These are phyloP conservation scores for Acanthochromis polyacanthus DNA, from an alignment of 2,113 vertebrate genomes.

Conservation along the genomic window DNA sequence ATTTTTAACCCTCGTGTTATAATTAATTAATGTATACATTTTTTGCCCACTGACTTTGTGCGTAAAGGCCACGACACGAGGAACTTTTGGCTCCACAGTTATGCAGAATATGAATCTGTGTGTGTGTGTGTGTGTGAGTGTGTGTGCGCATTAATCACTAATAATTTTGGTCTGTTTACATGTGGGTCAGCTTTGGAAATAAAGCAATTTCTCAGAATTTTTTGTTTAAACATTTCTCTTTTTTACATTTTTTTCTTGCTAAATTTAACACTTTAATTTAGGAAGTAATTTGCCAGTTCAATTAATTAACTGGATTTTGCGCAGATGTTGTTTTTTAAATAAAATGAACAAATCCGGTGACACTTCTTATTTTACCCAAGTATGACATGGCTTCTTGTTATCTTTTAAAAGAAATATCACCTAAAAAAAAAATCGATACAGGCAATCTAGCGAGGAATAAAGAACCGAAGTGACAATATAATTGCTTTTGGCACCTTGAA, in stretches of 20 bases:
- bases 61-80: constrained; percentile 5
- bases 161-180: constrained; percentile 46
- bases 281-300: no score
- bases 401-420: constrained; percentile 1
- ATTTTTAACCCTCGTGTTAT: constrained; percentile 21
- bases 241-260: no score
- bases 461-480: neutral
- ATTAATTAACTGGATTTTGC: no score
- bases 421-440: neutral
- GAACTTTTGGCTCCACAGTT: constrained; percentile 3
- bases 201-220: no score
- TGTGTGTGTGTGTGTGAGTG: neutral
- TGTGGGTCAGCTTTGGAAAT: constrained; percentile 13
- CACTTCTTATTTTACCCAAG: neutral
- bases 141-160: constrained; percentile 49
- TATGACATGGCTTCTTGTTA: constrained; percentile 4
- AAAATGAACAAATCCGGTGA: neutral
- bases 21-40: neutral
- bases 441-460: constrained; percentile 4
- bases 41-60: no score
- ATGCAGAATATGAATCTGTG: neutral
- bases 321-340: neutral
- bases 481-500: constrained; percentile 2
- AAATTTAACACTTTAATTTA: neutral
- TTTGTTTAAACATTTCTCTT: no score